phyloP scores from a whole-genome alignment of 1,140 invertebrate genomes.

The Leptestheria dahalacensis region DNA sequence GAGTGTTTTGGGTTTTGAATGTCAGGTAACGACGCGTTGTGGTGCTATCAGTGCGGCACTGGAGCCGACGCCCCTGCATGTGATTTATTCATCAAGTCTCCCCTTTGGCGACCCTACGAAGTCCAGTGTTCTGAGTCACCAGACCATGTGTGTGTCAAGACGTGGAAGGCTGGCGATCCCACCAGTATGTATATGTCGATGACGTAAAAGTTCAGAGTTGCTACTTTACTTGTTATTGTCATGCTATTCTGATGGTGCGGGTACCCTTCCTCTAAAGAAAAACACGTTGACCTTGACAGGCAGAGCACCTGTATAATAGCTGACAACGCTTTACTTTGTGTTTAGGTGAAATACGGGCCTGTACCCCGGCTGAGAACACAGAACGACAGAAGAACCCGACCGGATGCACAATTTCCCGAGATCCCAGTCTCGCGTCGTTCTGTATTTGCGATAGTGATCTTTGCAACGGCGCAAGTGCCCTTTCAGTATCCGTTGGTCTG shows the following conservation, averaged over 20 bases:
- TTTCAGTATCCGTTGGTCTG: background rate
- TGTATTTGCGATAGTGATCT: background rate
- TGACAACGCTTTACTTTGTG: background rate
- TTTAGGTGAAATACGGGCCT: background rate
- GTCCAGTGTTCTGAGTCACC: background rate
- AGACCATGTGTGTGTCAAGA: constrained; percentile 5
- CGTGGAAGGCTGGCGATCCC: background rate
- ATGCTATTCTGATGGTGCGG: no score
- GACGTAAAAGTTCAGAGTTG: background rate
- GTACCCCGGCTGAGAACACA: background rate
- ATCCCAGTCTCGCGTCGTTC: background rate
- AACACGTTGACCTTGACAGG: no score
- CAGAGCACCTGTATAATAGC: no score
- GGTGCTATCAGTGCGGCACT: constrained; percentile 2
- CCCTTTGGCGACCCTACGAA: constrained; percentile 2
- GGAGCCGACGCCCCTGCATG: background rate
- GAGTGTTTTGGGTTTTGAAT: background rate
- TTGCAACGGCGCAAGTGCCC: background rate
- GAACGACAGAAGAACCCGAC: background rate
- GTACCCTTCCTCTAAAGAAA: no score
- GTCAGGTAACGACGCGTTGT: background rate
- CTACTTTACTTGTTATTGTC: no score
- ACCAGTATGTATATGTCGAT: background rate
- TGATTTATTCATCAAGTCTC: background rate
- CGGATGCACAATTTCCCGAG: background rate